Conservation (phyloP, 2,113 vertebrate species). For the Plotosus lineatus region DNA sequence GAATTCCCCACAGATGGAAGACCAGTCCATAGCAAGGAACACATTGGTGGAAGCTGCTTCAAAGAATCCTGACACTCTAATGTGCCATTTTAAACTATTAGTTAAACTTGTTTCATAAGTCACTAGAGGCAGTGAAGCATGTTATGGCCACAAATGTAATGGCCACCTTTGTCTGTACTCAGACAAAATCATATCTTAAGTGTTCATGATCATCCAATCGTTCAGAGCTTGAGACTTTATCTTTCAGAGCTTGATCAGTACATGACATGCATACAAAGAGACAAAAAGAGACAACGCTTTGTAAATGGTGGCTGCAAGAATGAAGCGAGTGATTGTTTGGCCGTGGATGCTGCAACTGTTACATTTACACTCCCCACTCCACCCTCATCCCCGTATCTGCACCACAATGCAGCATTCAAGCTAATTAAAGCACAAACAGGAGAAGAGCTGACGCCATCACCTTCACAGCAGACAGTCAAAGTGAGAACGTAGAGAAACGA, state of each 20-base stretch:
- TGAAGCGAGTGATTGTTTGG: background rate
- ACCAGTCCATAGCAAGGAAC: background rate
- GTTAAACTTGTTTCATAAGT: background rate
- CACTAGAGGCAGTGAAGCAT: background rate
- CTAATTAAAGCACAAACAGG: constrained; percentile 26
- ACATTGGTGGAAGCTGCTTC: background rate
- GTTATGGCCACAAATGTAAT: background rate
- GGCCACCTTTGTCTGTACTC: background rate
- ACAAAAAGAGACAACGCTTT: constrained; percentile 13
- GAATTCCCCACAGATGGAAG: background rate
- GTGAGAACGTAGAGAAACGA: background rate
- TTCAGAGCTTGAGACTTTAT: background rate
- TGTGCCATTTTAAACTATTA: background rate
- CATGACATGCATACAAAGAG: constrained; percentile 2
- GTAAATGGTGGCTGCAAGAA: constrained; percentile 8
- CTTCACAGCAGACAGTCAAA: constrained; percentile 3
- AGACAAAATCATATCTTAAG: background rate
- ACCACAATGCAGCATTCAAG: constrained; percentile 11
- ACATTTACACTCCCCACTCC: no score
- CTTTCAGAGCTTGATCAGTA: constrained; percentile 17
- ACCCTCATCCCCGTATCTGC: background rate
- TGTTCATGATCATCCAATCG: background rate
- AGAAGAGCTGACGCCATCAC: constrained; percentile 13
- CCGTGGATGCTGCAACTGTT: constrained; percentile 7
- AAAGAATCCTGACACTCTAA: background rate